phyloP scores from a whole-genome alignment of 2,888 invertebrate species.

The Drosophila heteroneura region DNA sequence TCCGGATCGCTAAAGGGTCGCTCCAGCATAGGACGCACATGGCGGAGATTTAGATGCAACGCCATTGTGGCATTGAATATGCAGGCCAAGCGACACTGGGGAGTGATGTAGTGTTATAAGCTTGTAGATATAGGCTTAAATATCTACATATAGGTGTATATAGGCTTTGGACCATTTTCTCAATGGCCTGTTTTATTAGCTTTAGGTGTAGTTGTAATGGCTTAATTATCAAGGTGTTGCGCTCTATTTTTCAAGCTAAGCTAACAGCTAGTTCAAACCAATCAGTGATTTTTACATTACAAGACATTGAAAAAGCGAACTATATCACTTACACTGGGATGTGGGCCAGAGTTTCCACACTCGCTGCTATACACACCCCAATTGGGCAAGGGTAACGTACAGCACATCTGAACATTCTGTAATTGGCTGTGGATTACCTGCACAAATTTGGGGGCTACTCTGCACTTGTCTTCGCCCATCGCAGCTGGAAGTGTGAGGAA shows the following conservation, averaged over 20 bases:
- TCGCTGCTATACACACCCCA: conserved; percentile 62
- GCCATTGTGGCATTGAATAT: conserved; percentile 61
- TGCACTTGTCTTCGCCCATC: conserved; percentile 50
- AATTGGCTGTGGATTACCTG: conserved; percentile 40
- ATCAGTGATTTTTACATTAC: not conserved
- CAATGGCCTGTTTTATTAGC: not conserved
- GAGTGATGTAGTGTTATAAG: not conserved
- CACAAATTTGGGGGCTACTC: conserved; percentile 57
- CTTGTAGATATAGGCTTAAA: not conserved
- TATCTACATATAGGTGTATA: not conserved
- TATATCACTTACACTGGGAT: conserved; percentile 54
- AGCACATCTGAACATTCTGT: conserved; percentile 64
- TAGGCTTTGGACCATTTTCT: not conserved
- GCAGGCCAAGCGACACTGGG: conserved; percentile 67
- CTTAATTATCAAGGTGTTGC: not conserved
- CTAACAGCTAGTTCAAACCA: not conserved
- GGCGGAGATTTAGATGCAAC: conserved; percentile 38
- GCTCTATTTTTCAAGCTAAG: not conserved
- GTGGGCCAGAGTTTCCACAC: conserved; percentile 53
- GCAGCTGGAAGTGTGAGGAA: not conserved
- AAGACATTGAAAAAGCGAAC: not conserved
- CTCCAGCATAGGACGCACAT: conserved; percentile 62
- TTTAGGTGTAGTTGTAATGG: not conserved
- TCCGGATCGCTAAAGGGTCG: conserved; percentile 47
- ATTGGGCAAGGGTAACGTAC: conserved; percentile 65